Conservation (phyloP, 2,888 invertebrate genomes). For the Aphrophora alni region DNA sequence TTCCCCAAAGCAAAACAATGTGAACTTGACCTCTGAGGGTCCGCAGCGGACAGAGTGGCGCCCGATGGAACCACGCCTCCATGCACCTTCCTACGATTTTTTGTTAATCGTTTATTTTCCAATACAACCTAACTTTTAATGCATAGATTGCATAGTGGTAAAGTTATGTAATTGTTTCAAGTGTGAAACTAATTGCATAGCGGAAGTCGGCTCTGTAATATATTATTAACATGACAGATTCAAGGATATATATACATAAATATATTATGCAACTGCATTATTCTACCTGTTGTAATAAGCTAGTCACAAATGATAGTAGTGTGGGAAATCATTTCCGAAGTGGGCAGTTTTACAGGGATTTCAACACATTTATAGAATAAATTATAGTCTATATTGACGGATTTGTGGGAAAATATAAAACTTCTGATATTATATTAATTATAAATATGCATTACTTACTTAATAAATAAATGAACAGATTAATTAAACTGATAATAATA, state of each 20-base stretch:
- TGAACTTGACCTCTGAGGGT: not conserved
- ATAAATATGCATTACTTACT: too few species aligned
- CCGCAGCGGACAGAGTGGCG: not conserved
- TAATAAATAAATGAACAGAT: too few species aligned
- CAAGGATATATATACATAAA: not conserved
- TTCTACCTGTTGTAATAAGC: too few species aligned
- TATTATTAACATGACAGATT: not conserved
- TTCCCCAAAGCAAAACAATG: not conserved
- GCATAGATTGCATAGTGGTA: not conserved
- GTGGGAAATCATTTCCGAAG: too few species aligned
- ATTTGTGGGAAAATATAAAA: too few species aligned
- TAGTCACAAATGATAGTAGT: too few species aligned
- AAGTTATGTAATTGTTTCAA: not conserved
- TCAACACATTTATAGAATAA: too few species aligned
- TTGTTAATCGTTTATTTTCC: not conserved
- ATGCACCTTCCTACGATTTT: constrained; percentile 2
- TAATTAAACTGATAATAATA: too few species aligned
- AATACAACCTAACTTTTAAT: not conserved
- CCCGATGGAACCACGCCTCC: not conserved
- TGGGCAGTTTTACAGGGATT: too few species aligned
- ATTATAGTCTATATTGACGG: too few species aligned
- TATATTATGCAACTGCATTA: too few species aligned
- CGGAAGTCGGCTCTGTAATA: not conserved
- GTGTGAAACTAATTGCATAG: not conserved
- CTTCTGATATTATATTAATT: too few species aligned